These are phyloP conservation scores for Oncorhynchus gorbuscha DNA, from an alignment of 2,113 vertebrate species.

Conservation along the genomic window DNA sequence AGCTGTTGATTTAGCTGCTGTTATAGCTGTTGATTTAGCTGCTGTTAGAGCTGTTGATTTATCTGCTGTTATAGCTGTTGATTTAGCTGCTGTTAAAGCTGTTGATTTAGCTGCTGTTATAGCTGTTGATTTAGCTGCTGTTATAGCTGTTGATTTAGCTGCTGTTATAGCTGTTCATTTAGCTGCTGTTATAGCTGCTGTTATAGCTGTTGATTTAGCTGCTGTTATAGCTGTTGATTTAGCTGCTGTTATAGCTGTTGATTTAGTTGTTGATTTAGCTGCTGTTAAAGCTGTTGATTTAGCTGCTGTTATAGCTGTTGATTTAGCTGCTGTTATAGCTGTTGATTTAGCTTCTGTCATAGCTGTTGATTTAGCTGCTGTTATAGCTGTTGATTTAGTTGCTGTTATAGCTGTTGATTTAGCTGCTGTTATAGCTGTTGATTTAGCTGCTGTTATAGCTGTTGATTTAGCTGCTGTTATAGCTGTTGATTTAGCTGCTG, in stretches of 20 bases:
- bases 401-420: neutral
- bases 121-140: too few species aligned
- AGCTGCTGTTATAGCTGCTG: too few species aligned
- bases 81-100: neutral
- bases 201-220: too few species aligned
- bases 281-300: too few species aligned
- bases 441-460: neutral
- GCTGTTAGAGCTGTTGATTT: neutral
- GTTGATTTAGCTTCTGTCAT: too few species aligned
- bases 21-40: neutral
- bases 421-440: too few species aligned
- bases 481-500: neutral
- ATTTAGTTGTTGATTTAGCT: too few species aligned
- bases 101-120: neutral
- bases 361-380: neutral
- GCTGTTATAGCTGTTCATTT: too few species aligned
- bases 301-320: neutral
- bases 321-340: neutral
- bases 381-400: neutral
- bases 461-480: neutral
- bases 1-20: neutral
- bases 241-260: too few species aligned
- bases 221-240: too few species aligned
- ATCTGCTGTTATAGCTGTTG: neutral
- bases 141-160: too few species aligned